Percentiles rank a stretch among this genome's conserved stretches.
Conservation (phyloP, 2,113 vertebrate species). For the Macquaria australasica region DNA sequence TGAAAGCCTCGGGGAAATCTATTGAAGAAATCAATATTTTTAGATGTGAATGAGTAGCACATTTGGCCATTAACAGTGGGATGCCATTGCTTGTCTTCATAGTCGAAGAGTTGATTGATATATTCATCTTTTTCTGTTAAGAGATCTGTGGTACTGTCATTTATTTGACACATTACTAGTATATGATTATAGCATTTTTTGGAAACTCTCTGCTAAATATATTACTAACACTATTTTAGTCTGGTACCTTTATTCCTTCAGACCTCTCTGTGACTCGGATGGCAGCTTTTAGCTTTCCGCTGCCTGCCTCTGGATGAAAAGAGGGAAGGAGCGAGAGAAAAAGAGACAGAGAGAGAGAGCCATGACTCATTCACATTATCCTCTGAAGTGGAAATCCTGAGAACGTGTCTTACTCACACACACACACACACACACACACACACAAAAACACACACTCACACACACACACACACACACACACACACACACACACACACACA, state of each 20-base stretch:
- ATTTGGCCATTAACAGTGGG: background rate
- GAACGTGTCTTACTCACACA: constrained; percentile 52
- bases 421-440: constrained; percentile 29
- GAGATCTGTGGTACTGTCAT: background rate
- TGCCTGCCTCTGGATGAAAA: constrained; percentile 65
- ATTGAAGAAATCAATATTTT: constrained; percentile 22
- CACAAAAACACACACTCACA: constrained; percentile 35
- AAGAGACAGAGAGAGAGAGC: constrained; percentile 13
- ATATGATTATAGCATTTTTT: background rate
- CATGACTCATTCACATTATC: constrained; percentile 78
- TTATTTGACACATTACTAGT: background rate
- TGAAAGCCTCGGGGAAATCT: constrained; percentile 3
- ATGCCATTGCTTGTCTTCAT: background rate
- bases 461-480: constrained; percentile 26
- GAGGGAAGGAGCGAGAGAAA: constrained; percentile 33
- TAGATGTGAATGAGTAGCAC: background rate
- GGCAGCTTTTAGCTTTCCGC: constrained; percentile 64
- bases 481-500: constrained; percentile 36
- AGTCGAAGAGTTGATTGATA: background rate
- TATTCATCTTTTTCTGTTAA: background rate
- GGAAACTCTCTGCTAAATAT: constrained; percentile 41
- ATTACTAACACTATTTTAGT: constrained; percentile 24
- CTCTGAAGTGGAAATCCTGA: constrained; percentile 81
- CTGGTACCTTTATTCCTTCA: constrained; percentile 32
- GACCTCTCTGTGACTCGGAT: constrained; percentile 52